Conservation (phyloP, 2,888 invertebrate species). For the Brachypterus glaber region DNA sequence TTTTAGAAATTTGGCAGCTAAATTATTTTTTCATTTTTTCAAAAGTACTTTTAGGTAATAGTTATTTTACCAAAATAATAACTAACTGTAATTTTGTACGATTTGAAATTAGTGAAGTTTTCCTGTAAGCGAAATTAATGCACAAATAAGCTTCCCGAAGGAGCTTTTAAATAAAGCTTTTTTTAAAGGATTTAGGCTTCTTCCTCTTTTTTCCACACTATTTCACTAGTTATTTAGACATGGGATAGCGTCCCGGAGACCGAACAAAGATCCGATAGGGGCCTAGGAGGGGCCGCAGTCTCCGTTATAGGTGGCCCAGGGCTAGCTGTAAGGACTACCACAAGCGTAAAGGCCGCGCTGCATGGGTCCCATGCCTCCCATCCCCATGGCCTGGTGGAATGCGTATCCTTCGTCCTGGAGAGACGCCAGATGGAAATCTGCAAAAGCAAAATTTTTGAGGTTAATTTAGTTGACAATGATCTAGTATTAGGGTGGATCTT, state of each 20-base stretch:
- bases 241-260: constrained; percentile 39
- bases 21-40: no score
- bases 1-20: no score
- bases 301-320: constrained; percentile 45
- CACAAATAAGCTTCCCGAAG: no score
- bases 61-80: no score
- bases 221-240: constrained; percentile 25
- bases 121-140: no score
- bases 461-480: no score
- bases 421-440: constrained; percentile 46
- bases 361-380: constrained; percentile 45
- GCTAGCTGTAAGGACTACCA: constrained; percentile 46
- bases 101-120: no score
- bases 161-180: no score
- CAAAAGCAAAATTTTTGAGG: constrained; percentile 33
- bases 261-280: constrained; percentile 36
- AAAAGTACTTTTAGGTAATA: no score
- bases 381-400: constrained; percentile 46
- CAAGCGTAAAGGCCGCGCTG: constrained; percentile 44
- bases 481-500: no score
- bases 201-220: constrained; percentile 3
- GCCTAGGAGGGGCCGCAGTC: constrained; percentile 42
- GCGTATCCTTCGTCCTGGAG: constrained; percentile 46
- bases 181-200: no score
- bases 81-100: no score